A percentile compares a stretch with the other conserved stretches of the same genome.
Evolutionary conservation across 2,113 vertebrate species (phyloP).

Genomic region (Phoxinus phoxinus): DNA sequence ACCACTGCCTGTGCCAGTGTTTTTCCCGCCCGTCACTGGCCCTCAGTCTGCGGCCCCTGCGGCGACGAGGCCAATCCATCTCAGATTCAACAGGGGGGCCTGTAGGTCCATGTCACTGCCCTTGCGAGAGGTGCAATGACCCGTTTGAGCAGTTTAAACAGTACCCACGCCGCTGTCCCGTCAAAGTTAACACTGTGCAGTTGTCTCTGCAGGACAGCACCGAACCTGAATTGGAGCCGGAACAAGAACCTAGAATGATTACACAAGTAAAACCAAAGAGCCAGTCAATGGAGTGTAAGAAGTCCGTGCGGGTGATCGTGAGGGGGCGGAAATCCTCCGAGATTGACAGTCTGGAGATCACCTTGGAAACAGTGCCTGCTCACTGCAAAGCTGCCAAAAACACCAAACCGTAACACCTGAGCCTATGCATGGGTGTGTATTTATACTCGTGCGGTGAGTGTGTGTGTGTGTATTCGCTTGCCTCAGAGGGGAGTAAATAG

Average conservation of each 20-base stretch:
- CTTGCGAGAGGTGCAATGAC: constrained; percentile 50
- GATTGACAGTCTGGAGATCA: constrained; percentile 56
- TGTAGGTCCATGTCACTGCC: constrained; percentile 39
- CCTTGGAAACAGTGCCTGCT: constrained; percentile 52
- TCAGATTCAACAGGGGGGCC: constrained; percentile 19
- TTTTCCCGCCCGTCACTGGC: constrained; percentile 36
- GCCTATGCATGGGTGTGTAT: constrained; percentile 2
- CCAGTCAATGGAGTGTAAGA: neutral
- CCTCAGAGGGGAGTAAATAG: neutral
- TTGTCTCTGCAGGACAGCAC: constrained; percentile 38
- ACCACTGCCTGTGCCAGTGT: constrained; percentile 47
- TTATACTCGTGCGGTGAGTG: neutral
- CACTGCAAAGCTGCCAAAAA: constrained; percentile 9
- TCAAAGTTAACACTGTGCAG: constrained; percentile 47
- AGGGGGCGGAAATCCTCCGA: constrained; percentile 46
- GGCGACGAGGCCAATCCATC: constrained; percentile 29
- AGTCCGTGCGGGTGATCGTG: constrained; percentile 43
- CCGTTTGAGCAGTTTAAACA: constrained; percentile 60
- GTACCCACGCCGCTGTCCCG: constrained; percentile 54
- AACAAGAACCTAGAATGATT: neutral
- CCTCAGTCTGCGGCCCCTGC: constrained; percentile 41
- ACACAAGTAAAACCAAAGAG: constrained; percentile 36
- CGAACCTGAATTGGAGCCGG: constrained; percentile 40
- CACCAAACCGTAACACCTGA: constrained; percentile 15
- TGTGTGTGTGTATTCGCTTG: neutral